Percentiles rank a stretch among this genome's conserved stretches.
phyloP scores from a whole-genome alignment of 2,797 vertebrate genomes.

The Anabacerthia variegaticeps region DNA sequence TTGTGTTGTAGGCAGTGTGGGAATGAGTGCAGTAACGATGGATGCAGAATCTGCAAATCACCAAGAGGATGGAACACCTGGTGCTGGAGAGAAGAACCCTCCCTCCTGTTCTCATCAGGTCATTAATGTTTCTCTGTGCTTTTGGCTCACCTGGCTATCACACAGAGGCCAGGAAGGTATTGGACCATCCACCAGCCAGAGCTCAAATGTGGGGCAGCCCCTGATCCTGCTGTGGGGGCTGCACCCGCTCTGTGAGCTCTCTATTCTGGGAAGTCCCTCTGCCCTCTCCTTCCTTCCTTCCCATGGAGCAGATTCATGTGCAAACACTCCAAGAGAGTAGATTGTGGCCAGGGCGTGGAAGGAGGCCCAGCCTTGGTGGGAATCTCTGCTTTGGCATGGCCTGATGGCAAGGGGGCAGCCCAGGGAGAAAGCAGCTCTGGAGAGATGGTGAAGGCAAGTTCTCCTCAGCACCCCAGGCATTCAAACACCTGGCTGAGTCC shows the following conservation, averaged over 20 bases:
- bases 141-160: background rate
- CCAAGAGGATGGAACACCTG: rapidly evolving
- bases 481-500: rapidly evolving
- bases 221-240: background rate
- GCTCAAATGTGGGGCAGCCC: background rate
- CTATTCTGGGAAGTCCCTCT: too few relatives aligned
- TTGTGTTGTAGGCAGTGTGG: background rate
- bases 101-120: background rate
- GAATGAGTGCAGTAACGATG: background rate
- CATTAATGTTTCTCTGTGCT: background rate
- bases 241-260: rapidly evolving
- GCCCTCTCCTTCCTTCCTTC: background rate
- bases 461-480: background rate
- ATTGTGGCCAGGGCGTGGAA: background rate
- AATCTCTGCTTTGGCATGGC: background rate
- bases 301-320: rapidly evolving
- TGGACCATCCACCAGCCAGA: background rate
- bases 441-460: background rate
- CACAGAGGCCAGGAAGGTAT: rapidly evolving
- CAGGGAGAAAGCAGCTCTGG: background rate
- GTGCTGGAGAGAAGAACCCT: background rate
- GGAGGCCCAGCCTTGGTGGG: background rate
- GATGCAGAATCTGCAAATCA: background rate
- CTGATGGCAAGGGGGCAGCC: background rate
- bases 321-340: background rate